Evolutionary conservation across 1,140 invertebrate genomes (phyloP).

Genomic region (Streblospio benedicti): DNA sequence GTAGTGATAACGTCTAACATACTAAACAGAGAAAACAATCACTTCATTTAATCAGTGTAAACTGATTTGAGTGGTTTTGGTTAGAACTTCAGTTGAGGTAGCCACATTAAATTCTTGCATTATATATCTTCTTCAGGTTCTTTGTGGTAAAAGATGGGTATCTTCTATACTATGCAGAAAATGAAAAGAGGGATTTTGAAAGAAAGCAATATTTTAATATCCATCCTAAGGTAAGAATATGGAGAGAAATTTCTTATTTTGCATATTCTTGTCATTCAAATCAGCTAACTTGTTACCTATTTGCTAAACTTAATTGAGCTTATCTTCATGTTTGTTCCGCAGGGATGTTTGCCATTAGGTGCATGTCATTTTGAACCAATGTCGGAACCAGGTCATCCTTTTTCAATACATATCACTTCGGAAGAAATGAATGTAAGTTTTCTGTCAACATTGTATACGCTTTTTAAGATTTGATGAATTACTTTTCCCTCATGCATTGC

Average conservation of each 20-base stretch:
- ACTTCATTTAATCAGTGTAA: no score
- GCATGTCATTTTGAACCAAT: conserved; percentile 26
- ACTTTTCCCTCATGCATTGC: neutral
- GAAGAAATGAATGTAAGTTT: conserved; percentile 12
- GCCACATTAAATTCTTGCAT: no score
- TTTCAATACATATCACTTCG: conserved; percentile 15
- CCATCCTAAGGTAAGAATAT: conserved; percentile 35
- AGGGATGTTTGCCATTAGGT: conserved; percentile 38
- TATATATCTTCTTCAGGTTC: conserved; percentile 28
- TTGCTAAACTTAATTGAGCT: no score
- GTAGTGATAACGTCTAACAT: no score
- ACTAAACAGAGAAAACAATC: no score
- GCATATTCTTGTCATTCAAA: no score
- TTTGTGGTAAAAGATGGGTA: conserved; percentile 43
- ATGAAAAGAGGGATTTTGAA: conserved; percentile 40
- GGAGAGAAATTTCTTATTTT: neutral
- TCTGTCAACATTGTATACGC: neutral
- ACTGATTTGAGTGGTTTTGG: no score
- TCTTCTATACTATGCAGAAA: conserved; percentile 38
- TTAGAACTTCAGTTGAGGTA: no score
- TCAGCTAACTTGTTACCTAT: no score
- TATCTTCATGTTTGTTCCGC: no score
- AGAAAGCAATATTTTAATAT: conserved; percentile 34
- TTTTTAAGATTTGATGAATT: neutral
- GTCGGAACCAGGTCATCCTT: conserved; percentile 25